phyloP scores from a whole-genome alignment of 2,113 vertebrate genomes.

The Osmerus mordax region DNA sequence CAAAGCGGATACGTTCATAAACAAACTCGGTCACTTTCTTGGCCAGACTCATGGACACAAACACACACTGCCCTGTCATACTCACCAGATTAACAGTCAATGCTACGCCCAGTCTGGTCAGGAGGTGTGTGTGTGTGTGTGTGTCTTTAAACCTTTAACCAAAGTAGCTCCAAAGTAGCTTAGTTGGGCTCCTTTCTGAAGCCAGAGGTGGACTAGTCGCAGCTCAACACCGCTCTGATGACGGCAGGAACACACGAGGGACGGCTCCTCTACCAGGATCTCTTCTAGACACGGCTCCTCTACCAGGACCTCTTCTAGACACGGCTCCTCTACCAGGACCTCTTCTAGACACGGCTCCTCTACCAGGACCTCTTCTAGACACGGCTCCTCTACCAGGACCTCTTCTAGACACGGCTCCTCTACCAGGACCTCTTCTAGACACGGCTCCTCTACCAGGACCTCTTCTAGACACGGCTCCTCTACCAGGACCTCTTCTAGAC shows the following conservation, averaged over 20 bases:
- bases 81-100: constrained; percentile 53
- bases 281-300: too few species aligned
- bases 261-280: too few species aligned
- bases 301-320: too few species aligned
- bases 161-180: constrained; percentile 63
- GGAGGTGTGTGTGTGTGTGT: constrained; percentile 33
- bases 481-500: too few species aligned
- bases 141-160: constrained; percentile 62
- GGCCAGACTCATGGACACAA: background rate
- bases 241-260: background rate
- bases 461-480: too few species aligned
- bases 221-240: background rate
- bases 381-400: too few species aligned
- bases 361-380: too few species aligned
- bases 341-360: too few species aligned
- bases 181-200: constrained; percentile 52
- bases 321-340: too few species aligned
- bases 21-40: background rate
- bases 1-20: background rate
- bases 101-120: constrained; percentile 41
- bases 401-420: too few species aligned
- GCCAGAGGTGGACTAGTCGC: constrained; percentile 22
- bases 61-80: constrained; percentile 31
- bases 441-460: too few species aligned
- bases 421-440: too few species aligned